These are phyloP conservation scores for Probaryconus sp. DNA, from an alignment of 1,140 invertebrate species.

Conservation along the genomic window DNA sequence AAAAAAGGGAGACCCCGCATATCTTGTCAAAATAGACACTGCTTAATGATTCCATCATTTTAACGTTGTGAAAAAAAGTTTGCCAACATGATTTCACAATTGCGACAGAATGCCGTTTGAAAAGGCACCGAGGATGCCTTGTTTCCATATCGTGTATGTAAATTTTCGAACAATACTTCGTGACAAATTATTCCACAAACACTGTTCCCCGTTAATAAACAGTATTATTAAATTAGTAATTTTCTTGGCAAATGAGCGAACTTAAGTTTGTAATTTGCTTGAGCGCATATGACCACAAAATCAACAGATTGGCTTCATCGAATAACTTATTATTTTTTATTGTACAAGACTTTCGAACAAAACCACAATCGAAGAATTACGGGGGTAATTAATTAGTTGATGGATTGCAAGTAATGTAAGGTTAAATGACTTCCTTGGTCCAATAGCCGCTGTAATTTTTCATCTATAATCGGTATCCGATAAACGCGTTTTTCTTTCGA, in stretches of 20 bases:
- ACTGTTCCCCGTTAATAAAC: conserved; percentile 33
- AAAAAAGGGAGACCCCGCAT: conserved; percentile 39
- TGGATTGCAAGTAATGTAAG: conserved; percentile 36
- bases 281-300: conserved; percentile 1
- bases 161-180: conserved; percentile 36
- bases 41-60: conserved; percentile 41
- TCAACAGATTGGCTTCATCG: neutral
- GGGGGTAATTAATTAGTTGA: conserved; percentile 38
- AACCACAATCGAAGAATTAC: conserved; percentile 3
- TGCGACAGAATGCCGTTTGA: conserved; percentile 41
- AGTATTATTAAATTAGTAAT: conserved; percentile 42
- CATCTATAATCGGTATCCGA: conserved; percentile 57
- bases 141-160: conserved; percentile 29
- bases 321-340: neutral
- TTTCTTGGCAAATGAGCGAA: conserved; percentile 25
- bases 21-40: conserved; percentile 37
- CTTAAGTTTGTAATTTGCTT: conserved; percentile 27
- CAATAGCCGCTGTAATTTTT: conserved; percentile 49
- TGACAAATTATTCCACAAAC: conserved; percentile 33
- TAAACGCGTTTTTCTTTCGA: conserved; percentile 59
- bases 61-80: conserved; percentile 32
- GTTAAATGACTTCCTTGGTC: conserved; percentile 52
- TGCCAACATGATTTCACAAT: conserved; percentile 51
- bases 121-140: conserved; percentile 6
- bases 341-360: neutral